Base-by-base conservation (phyloP, 1,140 invertebrate species). In the Brachionus koreanus region DNA sequence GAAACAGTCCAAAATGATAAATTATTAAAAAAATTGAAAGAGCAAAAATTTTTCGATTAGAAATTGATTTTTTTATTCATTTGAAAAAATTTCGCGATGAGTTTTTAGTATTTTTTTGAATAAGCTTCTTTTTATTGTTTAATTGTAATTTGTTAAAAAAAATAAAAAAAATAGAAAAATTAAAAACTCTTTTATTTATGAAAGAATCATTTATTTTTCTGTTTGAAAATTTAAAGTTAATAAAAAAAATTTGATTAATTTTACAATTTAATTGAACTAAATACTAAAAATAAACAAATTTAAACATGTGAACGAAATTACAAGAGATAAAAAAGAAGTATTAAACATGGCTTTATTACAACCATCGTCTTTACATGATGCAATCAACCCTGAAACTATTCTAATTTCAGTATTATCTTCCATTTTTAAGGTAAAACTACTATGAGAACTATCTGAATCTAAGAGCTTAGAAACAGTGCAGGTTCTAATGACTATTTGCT, bases 291-390 rank as follows among this genome's bases (percentile, higher is more conserved):
- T 16, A 49, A 49, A 57, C 19, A 19, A 19, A 19, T 39, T 69
- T 19, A 37, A 7, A 69, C 42, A 35, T 19, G 19, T 16, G 9
- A 69, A 19, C n/a, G 43, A 29, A 74, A 46, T 16, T 42, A 42
- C 6, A n/a, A 72, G 5, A 42, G 1, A 72, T 19, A 77, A 35
- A 16, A 42, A 19, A 35, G 19, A 79, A 61, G 1, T 52, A 39
- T 77, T 61, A 19, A 7, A 4, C 2, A 19, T 72, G 16, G 69
- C 42, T 74, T 43, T 42, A 79, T 79, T 79, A 19, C 76, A 79
- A 33, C 76, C 76, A 79, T 79, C 76, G 57, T 79, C 76, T 79
- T 79, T 79, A 61, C 76, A 79, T 23, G 76, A 79, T 29, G 76
- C 76, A 10, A 79, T 79, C 37, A 79, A 61, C 3, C 76, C 76